These are phyloP conservation scores for Threskiornis aethiopicus DNA, from an alignment of 2,797 vertebrate species.

Conservation along the genomic window DNA sequence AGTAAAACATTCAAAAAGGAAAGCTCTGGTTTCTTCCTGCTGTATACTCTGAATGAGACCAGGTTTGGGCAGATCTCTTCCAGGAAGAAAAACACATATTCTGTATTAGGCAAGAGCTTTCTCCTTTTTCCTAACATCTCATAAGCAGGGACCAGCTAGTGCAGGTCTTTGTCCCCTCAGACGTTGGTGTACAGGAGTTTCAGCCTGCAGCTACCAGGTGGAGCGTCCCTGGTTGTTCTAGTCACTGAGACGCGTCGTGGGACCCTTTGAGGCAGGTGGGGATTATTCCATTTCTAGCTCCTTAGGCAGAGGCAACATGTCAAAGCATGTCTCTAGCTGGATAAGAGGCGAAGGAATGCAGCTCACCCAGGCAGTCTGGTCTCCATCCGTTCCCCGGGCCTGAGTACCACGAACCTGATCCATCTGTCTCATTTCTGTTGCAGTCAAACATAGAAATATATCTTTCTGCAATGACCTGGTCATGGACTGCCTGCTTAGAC, in stretches of 20 bases:
- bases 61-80: not conserved
- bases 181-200: not conserved
- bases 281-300: not conserved
- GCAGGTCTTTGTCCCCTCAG: not conserved
- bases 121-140: not conserved
- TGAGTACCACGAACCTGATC: not conserved
- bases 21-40: not conserved
- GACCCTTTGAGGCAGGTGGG: not conserved
- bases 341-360: not conserved
- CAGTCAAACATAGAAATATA: not conserved
- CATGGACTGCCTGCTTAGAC: not conserved
- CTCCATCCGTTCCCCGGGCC: not conserved
- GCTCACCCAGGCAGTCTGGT: not conserved
- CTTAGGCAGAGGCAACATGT: not conserved
- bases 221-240: not conserved
- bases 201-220: not conserved
- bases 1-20: not conserved
- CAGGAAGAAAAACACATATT: not conserved
- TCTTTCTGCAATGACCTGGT: not conserved
- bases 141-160: not conserved
- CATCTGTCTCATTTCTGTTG: not conserved
- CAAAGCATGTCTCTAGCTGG: not conserved
- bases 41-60: not conserved
- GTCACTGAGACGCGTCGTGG: not conserved
- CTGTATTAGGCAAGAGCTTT: not conserved